phyloP scores from a whole-genome alignment of 2,113 vertebrate genomes.

The Sinocyclocheilus anophthalmus region DNA sequence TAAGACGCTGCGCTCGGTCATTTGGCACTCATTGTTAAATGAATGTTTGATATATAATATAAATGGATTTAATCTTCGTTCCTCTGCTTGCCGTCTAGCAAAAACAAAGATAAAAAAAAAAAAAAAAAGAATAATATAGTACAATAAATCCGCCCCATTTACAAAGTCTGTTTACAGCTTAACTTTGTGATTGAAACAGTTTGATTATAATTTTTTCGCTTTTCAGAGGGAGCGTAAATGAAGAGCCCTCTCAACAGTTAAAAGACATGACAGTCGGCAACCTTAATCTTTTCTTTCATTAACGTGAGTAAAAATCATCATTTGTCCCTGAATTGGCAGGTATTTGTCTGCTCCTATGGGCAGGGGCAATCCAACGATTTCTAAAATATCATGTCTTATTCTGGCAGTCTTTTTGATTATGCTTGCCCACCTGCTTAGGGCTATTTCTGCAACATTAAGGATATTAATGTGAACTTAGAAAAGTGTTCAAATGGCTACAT shows the following conservation, averaged over 20 bases:
- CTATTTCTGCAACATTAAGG: background rate
- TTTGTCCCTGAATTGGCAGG: conserved; percentile 12
- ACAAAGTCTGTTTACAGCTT: background rate
- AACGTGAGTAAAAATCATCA: conserved; percentile 17
- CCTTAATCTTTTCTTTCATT: conserved; percentile 28
- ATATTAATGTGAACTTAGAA: background rate
- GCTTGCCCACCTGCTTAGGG: background rate
- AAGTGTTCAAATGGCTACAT: background rate
- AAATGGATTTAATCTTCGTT: conserved; percentile 18
- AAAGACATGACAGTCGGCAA: conserved; percentile 9
- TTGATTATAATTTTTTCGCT: conserved; percentile 4
- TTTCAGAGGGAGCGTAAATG: conserved; percentile 21
- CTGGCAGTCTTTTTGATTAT: conserved; percentile 15
- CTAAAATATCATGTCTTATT: background rate
- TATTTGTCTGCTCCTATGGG: too few species aligned
- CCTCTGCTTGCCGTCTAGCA: background rate
- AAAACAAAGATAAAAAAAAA: conserved; percentile 18
- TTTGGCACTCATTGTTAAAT: conserved; percentile 12
- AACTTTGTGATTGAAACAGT: conserved; percentile 11
- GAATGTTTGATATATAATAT: background rate
- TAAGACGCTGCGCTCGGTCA: conserved; percentile 3
- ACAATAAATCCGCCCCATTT: background rate
- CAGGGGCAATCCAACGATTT: conserved; percentile 9
- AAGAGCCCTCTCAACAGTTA: background rate
- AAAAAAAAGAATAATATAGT: conserved; percentile 4